phyloP scores from a whole-genome alignment of 2,888 invertebrate species.

The Drosophila planitibia region DNA sequence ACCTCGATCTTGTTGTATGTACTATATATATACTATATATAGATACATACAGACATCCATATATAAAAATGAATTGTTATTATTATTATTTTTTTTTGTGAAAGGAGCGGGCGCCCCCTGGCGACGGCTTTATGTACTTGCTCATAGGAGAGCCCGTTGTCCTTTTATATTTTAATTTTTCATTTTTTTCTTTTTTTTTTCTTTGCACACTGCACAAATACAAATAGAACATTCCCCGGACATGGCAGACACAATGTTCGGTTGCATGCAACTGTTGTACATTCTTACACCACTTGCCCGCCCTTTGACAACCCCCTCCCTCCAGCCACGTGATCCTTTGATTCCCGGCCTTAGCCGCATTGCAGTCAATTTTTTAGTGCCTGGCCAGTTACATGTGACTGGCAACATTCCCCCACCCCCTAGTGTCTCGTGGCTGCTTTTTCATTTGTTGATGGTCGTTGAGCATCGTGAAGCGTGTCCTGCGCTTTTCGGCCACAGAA shows the following conservation, averaged over 20 bases:
- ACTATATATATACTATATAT: not conserved
- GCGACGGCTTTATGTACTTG: slow-evolving; percentile 54
- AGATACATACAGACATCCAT: not conserved
- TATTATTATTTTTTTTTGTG: slow-evolving; percentile 29
- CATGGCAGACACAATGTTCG: slow-evolving; percentile 45
- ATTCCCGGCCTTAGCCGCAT: slow-evolving; percentile 69
- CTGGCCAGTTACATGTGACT: slow-evolving; percentile 72
- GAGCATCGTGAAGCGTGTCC: slow-evolving; percentile 54
- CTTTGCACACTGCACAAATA: slow-evolving; percentile 51
- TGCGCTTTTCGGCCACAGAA: slow-evolving; percentile 73
- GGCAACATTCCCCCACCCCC: slow-evolving; percentile 35
- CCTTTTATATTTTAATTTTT: slow-evolving; percentile 38
- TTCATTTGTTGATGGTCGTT: slow-evolving; percentile 68
- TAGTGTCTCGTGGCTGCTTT: not conserved
- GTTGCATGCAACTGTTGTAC: slow-evolving; percentile 64
- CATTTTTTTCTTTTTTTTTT: not conserved
- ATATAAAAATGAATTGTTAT: slow-evolving; percentile 15
- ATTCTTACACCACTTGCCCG: not conserved
- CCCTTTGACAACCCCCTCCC: not conserved
- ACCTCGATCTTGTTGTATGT: not conserved
- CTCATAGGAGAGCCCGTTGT: slow-evolving; percentile 45
- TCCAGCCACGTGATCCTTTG: slow-evolving; percentile 6
- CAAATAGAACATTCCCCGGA: slow-evolving; percentile 40
- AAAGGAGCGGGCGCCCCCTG: slow-evolving; percentile 9
- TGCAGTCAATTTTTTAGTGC: slow-evolving; percentile 71